These are phyloP conservation scores for Bathybates hornii DNA, from an alignment of 2,113 vertebrate species.

Conservation along the genomic window DNA sequence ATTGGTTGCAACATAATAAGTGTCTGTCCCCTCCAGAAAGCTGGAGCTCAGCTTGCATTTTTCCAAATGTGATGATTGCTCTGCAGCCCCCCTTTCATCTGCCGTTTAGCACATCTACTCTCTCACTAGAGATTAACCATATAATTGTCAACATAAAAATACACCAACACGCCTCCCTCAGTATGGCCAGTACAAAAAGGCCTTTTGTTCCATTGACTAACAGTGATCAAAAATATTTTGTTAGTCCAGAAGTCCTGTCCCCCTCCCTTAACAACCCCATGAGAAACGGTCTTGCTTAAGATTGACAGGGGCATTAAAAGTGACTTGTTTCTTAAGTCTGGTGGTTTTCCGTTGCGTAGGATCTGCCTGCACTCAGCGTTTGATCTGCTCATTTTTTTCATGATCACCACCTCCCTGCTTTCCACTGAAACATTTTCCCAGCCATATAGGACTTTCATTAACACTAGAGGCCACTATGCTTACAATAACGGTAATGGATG, in stretches of 20 bases:
- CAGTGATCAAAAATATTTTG: constrained; percentile 19
- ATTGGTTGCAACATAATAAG: constrained; percentile 23
- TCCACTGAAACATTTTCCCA: constrained; percentile 13
- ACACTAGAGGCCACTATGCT: constrained; percentile 34
- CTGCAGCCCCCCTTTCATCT: not conserved
- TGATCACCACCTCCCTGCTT: not conserved
- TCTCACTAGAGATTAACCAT: constrained; percentile 25
- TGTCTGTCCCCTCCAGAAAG: not conserved
- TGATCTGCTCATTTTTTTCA: constrained; percentile 30
- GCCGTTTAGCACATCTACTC: not conserved
- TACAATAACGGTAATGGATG: not conserved
- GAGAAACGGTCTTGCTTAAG: constrained; percentile 9
- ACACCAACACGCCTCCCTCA: not conserved
- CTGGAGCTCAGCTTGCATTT: constrained; percentile 13
- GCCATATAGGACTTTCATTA: not conserved
- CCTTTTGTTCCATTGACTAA: constrained; percentile 43
- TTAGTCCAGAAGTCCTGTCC: not conserved
- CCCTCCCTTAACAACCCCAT: constrained; percentile 23
- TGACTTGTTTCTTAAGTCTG: constrained; percentile 13
- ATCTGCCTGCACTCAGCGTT: not conserved
- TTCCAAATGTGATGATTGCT: constrained; percentile 11
- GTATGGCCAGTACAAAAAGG: constrained; percentile 27
- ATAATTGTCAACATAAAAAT: not conserved
- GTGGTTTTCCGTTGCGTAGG: constrained; percentile 39
- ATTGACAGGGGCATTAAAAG: constrained; percentile 35